These are phyloP conservation scores for Neopelma chrysocephalum DNA, from an alignment of 2,797 vertebrate genomes.

Conservation along the genomic window DNA sequence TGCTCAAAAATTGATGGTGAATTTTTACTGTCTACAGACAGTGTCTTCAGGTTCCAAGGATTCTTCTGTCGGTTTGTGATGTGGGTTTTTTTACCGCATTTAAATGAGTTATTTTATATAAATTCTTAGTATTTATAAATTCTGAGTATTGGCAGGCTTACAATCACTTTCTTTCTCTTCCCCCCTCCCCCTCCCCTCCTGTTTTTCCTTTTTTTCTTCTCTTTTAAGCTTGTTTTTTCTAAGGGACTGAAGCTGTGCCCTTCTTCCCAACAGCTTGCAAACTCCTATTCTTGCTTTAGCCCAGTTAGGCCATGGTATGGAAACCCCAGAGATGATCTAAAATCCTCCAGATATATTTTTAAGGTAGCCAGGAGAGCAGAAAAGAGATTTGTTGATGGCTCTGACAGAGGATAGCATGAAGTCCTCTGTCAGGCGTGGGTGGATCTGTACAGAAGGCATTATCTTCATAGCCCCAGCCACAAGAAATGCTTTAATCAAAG, in stretches of 20 bases:
- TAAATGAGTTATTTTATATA: slow-evolving; percentile 12
- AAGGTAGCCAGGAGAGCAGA: background rate
- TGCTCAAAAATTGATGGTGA: background rate
- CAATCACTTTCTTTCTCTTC: background rate
- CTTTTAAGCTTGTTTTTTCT: background rate
- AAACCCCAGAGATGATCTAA: background rate
- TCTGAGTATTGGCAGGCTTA: background rate
- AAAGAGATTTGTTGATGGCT: background rate
- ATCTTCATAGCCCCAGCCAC: background rate
- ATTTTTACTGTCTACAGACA: background rate
- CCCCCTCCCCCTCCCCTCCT: too few relatives aligned
- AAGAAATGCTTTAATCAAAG: background rate
- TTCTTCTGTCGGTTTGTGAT: background rate
- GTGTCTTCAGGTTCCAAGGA: background rate
- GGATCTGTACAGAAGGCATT: background rate
- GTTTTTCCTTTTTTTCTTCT: background rate
- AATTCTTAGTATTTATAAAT: background rate
- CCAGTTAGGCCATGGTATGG: background rate
- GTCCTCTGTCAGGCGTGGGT: rapidly evolving
- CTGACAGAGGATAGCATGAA: background rate
- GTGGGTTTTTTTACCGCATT: background rate
- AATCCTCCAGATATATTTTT: background rate
- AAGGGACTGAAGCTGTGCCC: background rate
- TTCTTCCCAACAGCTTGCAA: background rate
- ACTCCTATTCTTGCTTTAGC: background rate